phyloP scores from a whole-genome alignment of 1,140 invertebrate species.

The Zaprionus tsacasi region DNA sequence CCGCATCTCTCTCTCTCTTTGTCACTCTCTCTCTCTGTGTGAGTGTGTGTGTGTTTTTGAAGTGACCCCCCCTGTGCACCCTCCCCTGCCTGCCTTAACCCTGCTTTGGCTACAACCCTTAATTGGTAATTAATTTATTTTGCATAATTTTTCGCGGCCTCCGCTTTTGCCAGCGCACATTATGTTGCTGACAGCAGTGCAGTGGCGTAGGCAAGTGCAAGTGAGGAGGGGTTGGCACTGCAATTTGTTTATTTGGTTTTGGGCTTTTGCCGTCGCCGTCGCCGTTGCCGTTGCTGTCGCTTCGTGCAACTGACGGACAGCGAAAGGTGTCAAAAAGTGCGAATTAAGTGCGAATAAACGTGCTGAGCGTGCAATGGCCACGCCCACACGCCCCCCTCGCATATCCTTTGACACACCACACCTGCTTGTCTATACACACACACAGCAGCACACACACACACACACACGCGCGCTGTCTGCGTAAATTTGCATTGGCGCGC shows the following conservation, averaged over 20 bases:
- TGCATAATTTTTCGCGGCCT: constrained; percentile 74
- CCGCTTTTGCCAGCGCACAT: constrained; percentile 53
- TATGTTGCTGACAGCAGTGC: constrained; percentile 64
- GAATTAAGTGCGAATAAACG: constrained; percentile 82
- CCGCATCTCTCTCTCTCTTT: background rate
- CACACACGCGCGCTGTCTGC: constrained; percentile 46
- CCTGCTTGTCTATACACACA: constrained; percentile 31
- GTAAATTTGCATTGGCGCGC: constrained; percentile 51
- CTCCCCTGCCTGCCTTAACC: background rate
- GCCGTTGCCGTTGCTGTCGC: constrained; percentile 13
- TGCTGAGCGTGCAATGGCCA: constrained; percentile 72
- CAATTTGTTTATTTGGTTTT: constrained; percentile 68
- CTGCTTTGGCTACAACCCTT: constrained; percentile 36
- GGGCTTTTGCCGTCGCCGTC: constrained; percentile 14
- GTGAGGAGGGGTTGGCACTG: background rate
- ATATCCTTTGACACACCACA: background rate
- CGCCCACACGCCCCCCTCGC: constrained; percentile 33
- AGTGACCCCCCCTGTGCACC: constrained; percentile 13
- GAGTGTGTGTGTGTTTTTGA: constrained; percentile 9
- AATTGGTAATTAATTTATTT: constrained; percentile 82
- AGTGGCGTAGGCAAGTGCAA: background rate
- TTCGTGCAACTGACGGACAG: constrained; percentile 40
- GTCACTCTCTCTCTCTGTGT: constrained; percentile 7
- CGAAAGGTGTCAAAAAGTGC: constrained; percentile 80
- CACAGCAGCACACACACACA: constrained; percentile 1